These are phyloP conservation scores for Drosophila triauraria DNA, from an alignment of 1,140 invertebrate species.

Conservation along the genomic window DNA sequence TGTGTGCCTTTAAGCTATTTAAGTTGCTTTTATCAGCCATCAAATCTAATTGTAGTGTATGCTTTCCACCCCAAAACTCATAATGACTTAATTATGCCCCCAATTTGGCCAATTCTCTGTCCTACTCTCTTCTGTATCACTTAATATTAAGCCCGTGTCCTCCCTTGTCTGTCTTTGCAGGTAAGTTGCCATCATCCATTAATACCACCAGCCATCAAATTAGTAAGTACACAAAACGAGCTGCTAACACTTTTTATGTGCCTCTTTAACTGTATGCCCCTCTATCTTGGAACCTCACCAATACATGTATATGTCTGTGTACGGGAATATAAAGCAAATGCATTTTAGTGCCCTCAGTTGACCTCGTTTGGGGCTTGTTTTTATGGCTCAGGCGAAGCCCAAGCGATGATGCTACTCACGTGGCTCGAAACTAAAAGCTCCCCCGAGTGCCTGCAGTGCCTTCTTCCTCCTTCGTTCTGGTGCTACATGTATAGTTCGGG, in stretches of 20 bases:
- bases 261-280: constrained; percentile 71
- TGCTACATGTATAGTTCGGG: constrained; percentile 30
- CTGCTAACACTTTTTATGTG: constrained; percentile 80
- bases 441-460: constrained; percentile 43
- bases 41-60: constrained; percentile 26
- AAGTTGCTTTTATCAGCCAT: constrained; percentile 21
- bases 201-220: constrained; percentile 81
- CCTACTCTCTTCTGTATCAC: constrained; percentile 23
- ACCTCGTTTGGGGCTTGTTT: constrained; percentile 79
- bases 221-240: constrained; percentile 82
- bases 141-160: constrained; percentile 62
- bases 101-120: constrained; percentile 41
- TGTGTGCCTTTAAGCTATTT: not conserved
- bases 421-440: constrained; percentile 82
- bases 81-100: constrained; percentile 43
- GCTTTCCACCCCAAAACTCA: constrained; percentile 30
- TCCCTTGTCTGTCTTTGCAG: constrained; percentile 65
- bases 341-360: constrained; percentile 80
- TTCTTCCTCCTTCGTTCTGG: not conserved
- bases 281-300: not conserved
- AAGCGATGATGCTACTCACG: constrained; percentile 78
- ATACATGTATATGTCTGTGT: constrained; percentile 9
- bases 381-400: constrained; percentile 66
- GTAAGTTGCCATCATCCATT: constrained; percentile 83
- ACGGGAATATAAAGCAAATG: constrained; percentile 54